Evolutionary conservation across 2,888 invertebrate genomes (phyloP).

Genomic region (Netelia fuscicornis): DNA sequence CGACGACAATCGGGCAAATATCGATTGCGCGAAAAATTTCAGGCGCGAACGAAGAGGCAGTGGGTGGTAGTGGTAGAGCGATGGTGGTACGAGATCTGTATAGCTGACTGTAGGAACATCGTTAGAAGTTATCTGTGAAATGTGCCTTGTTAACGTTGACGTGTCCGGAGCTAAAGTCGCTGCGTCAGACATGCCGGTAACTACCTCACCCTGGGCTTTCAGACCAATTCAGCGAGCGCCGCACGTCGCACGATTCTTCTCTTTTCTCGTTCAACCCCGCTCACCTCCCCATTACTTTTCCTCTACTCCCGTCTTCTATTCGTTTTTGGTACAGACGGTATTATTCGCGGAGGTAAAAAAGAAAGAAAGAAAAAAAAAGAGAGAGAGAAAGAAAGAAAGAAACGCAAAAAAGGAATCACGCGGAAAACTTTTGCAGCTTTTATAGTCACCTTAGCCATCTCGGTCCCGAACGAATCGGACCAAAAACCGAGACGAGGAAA

Average conservation of each 20-base stretch:
- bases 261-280: constrained; percentile 38
- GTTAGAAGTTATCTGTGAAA: constrained; percentile 73
- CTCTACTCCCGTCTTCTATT: constrained; percentile 19
- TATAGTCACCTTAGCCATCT: constrained; percentile 53
- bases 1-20: not conserved
- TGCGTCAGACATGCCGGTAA: constrained; percentile 72
- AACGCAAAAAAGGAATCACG: not conserved
- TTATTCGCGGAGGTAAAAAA: constrained; percentile 42
- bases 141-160: constrained; percentile 74
- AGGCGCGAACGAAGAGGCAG: not conserved
- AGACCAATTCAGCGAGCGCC: constrained; percentile 57
- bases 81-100: constrained; percentile 2
- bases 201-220: constrained; percentile 63
- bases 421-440: constrained; percentile 47
- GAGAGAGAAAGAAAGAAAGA: too few relatives aligned
- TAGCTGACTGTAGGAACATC: constrained; percentile 63
- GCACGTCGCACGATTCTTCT: constrained; percentile 62
- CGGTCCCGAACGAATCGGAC: constrained; percentile 32
- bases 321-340: constrained; percentile 22
- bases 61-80: not conserved
- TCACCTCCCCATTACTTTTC: constrained; percentile 50
- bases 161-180: constrained; percentile 70
- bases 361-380: not conserved
- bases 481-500: constrained; percentile 21
- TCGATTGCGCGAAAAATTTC: not conserved